These are phyloP conservation scores for Corydoras maculifer DNA, from an alignment of 2,113 vertebrate genomes.

Conservation along the genomic window DNA sequence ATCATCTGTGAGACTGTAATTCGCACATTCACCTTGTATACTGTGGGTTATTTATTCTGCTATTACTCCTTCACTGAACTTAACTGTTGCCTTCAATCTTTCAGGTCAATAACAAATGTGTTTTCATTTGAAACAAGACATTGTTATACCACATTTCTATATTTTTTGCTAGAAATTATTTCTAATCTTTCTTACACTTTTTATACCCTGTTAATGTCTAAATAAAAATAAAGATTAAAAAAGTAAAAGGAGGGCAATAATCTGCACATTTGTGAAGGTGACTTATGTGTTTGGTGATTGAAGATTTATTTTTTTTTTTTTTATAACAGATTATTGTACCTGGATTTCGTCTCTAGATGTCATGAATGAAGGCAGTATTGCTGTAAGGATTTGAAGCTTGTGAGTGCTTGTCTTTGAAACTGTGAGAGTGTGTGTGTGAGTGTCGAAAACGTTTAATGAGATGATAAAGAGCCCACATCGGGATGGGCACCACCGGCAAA, in stretches of 20 bases:
- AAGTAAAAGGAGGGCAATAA: too few relatives aligned
- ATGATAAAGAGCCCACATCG: slow-evolving; percentile 54
- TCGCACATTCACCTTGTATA: too few relatives aligned
- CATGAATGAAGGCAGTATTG: slow-evolving; percentile 32
- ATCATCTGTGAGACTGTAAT: too few relatives aligned
- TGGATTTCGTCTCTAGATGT: not conserved
- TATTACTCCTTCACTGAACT: too few relatives aligned
- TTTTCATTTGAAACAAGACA: too few relatives aligned
- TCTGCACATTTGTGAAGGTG: too few relatives aligned
- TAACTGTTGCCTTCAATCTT: not conserved
- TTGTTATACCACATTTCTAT: too few relatives aligned
- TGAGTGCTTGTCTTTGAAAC: not conserved
- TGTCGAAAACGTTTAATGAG: not conserved
- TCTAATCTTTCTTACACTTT: too few relatives aligned
- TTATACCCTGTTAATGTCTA: too few relatives aligned
- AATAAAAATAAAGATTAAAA: too few relatives aligned
- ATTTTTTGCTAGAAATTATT: too few relatives aligned
- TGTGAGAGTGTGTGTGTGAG: too few relatives aligned
- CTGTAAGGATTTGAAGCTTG: slow-evolving; percentile 36
- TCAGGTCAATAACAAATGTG: not conserved
- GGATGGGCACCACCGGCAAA: slow-evolving; percentile 66
- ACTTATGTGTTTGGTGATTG: not conserved
- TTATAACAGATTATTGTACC: not conserved
- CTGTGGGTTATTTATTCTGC: not conserved
- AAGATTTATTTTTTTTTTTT: not conserved